Evolutionary conservation across 2,888 invertebrate genomes (phyloP), one percentile per base, ranked within the genome.

Genomic region (Rotaria magnacalcarata): DNA sequence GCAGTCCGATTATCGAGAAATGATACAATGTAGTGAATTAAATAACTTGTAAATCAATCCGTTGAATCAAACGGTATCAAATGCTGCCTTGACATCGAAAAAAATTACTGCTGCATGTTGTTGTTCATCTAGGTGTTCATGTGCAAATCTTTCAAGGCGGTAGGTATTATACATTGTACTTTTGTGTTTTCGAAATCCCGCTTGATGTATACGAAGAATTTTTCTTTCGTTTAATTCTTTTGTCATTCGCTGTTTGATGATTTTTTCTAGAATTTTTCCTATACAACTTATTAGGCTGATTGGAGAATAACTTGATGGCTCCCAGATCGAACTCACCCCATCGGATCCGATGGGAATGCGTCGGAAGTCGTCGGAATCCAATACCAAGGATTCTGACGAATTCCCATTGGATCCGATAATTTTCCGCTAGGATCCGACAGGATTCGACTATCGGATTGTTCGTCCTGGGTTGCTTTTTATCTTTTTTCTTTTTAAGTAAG

Each of bases 11-110:
- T 4, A 6, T 74, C 41, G 6, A 86, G 47, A 60, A 85, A 86
- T 16, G 50, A 74, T 54, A 84, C 43, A 14, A 85, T 34, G 52
- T 85, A 85, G 43, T 43, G 43, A n/a, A n/a, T n/a, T n/a, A n/a
- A n/a, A n/a, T n/a, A n/a, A n/a, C n/a, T n/a, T n/a, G n/a, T n/a
- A n/a, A 19, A 58, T 60, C 7, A 67, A 34, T 5, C 85, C 86
- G 14, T 43, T 16, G 41, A 74, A 74, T 27, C 74, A 75, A 41
- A 75, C 74, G 43, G 50, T 34, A 58, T 86, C 86, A 27, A 86
- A 86, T 16, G 86, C 86, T 54, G 58, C 84, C 84, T 84, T 60
- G 2, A 86, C 24, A 74, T 86, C 86, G 52, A 86, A 86, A 50
- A 86, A 74, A 11, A 86, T 41, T 27, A 60, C 84, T 34, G 80